A percentile compares a stretch with the other conserved stretches of the same genome.
phyloP scores from a whole-genome alignment of 2,888 invertebrate species.

The Drosophila paramelanica region DNA sequence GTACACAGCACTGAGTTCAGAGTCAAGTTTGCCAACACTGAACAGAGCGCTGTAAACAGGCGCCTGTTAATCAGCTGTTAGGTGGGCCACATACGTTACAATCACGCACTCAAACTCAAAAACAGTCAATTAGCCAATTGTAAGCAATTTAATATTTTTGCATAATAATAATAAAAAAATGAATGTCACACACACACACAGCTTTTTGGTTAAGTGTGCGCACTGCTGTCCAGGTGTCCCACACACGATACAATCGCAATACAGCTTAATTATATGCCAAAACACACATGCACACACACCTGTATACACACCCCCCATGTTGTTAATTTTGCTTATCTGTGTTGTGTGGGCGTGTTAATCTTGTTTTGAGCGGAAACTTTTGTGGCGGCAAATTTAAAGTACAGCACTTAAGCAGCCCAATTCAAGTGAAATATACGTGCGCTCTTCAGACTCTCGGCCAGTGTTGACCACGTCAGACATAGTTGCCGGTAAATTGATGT shows the following conservation, averaged over 20 bases:
- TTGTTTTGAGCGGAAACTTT: neutral
- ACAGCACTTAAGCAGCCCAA: neutral
- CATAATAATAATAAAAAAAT: too few species aligned
- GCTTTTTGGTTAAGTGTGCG: too few species aligned
- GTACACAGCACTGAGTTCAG: slow-evolving; percentile 38
- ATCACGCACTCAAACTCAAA: neutral
- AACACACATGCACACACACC: neutral
- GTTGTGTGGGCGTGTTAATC: slow-evolving; percentile 7
- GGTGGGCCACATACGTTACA: slow-evolving; percentile 6
- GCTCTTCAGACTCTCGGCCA: neutral
- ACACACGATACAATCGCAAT: neutral
- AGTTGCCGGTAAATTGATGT: slow-evolving; percentile 17
- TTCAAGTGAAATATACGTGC: slow-evolving; percentile 1
- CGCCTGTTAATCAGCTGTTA: slow-evolving; percentile 31
- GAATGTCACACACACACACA: too few species aligned
- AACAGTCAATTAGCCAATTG: too few species aligned
- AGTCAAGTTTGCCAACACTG: slow-evolving; percentile 17
- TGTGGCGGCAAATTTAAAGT: slow-evolving; percentile 41
- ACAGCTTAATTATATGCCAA: neutral
- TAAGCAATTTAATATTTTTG: too few species aligned
- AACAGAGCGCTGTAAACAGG: slow-evolving; percentile 1
- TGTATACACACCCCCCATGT: neutral
- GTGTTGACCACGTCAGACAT: slow-evolving; percentile 33
- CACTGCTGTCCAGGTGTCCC: neutral
- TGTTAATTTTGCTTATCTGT: slow-evolving; percentile 7